These are phyloP conservation scores for Brachionus paranguensis DNA, from an alignment of 1,140 invertebrate genomes.

Conservation along the genomic window DNA sequence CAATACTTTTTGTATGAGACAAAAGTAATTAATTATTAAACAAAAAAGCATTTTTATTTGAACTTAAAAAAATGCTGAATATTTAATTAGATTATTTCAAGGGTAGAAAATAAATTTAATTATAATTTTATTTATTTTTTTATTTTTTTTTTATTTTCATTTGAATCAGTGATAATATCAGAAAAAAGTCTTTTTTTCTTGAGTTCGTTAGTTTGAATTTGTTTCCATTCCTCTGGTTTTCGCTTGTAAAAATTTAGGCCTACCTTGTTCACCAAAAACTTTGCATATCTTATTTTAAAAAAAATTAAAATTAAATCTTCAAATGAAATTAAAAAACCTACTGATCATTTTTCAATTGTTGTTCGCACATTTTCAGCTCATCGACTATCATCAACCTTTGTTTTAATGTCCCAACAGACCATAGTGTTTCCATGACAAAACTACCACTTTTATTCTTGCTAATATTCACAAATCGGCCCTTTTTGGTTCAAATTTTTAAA, in stretches of 20 bases:
- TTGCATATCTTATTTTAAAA: not conserved
- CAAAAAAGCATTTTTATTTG: too few species aligned
- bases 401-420: not conserved
- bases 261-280: constrained; percentile 35
- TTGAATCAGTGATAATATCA: not conserved
- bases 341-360: constrained; percentile 38
- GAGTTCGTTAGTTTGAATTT: constrained; percentile 23
- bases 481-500: not conserved
- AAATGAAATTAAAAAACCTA: not conserved
- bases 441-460: constrained; percentile 39
- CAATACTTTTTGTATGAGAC: too few species aligned
- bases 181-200: constrained; percentile 31
- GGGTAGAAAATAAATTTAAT: too few species aligned
- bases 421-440: constrained; percentile 37
- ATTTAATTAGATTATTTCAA: too few species aligned
- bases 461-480: constrained; percentile 15
- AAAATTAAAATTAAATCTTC: not conserved
- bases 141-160: constrained; percentile 8
- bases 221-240: constrained; percentile 37
- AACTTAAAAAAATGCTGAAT: too few species aligned
- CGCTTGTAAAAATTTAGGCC: constrained; percentile 25
- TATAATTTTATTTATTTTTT: not conserved
- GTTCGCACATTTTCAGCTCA: constrained; percentile 29
- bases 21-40: too few species aligned
- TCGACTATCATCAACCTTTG: not conserved